Percentiles rank a stretch among this genome's conserved stretches.
These are phyloP conservation scores for Conus betulinus DNA, from an alignment of 1,140 invertebrate species.

Conservation along the genomic window DNA sequence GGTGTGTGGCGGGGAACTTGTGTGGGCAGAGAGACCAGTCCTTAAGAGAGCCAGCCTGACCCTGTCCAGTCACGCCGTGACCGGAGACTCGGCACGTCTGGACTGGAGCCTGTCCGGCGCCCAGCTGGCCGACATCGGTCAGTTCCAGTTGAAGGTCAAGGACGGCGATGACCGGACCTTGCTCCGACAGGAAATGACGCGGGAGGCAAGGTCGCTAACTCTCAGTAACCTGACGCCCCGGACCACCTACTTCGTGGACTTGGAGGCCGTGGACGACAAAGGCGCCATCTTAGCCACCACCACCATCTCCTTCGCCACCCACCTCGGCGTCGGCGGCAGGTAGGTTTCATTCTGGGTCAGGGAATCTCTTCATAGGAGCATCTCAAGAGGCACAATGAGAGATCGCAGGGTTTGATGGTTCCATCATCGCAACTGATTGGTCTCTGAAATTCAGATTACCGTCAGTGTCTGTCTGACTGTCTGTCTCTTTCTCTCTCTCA, in stretches of 20 bases:
- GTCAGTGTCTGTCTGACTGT: too few species aligned
- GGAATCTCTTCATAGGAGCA: too few species aligned
- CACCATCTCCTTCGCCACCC: not conserved
- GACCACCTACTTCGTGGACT: slow-evolving; percentile 4
- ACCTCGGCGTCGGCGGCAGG: not conserved
- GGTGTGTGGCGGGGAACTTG: too few species aligned
- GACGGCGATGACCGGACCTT: slow-evolving; percentile 8
- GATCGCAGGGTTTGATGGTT: not conserved
- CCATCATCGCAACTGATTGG: not conserved
- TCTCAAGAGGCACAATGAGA: too few species aligned
- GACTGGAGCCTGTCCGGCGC: slow-evolving; percentile 30
- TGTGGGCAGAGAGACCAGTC: not conserved
- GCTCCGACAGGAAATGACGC: slow-evolving; percentile 31
- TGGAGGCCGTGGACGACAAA: slow-evolving; percentile 24
- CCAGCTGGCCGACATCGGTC: not conserved
- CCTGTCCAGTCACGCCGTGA: slow-evolving; percentile 2
- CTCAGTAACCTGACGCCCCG: slow-evolving; percentile 19
- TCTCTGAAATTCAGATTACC: not conserved
- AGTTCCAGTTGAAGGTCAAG: slow-evolving; percentile 9
- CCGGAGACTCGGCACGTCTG: not conserved
- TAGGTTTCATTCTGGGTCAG: not conserved
- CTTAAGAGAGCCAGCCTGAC: slow-evolving; percentile 16
- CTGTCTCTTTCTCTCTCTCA: too few species aligned
- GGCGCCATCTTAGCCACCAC: not conserved
- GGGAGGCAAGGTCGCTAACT: slow-evolving; percentile 19